phyloP scores from a whole-genome alignment of 2,797 vertebrate species.

The Nyctibius grandis region DNA sequence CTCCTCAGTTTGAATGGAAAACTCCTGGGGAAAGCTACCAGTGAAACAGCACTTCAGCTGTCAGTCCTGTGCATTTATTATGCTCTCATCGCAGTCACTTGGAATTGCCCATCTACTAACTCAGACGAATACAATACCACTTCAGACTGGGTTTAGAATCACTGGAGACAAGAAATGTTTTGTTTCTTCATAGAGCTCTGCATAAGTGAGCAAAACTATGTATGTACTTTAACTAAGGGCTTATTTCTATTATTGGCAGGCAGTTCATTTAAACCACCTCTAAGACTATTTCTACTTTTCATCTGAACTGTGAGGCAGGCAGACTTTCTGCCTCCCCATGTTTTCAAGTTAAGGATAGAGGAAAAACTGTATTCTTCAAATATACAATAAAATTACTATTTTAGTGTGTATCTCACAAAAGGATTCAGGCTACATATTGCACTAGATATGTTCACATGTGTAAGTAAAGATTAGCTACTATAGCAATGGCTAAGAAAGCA shows the following conservation, averaged over 20 bases:
- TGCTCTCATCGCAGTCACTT: background rate
- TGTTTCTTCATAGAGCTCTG: background rate
- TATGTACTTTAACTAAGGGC: background rate
- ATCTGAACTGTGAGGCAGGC: background rate
- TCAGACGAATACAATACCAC: background rate
- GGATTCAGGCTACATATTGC: background rate
- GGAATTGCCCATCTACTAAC: background rate
- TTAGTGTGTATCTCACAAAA: background rate
- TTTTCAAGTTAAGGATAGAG: background rate
- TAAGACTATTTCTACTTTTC: background rate
- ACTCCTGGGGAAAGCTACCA: background rate
- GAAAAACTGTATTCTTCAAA: background rate
- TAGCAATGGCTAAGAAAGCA: background rate
- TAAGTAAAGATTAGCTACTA: background rate
- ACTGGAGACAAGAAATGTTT: background rate
- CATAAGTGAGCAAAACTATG: background rate
- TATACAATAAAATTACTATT: background rate
- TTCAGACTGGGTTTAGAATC: background rate
- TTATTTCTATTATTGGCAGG: background rate
- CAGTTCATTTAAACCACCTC: background rate
- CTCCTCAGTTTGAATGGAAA: slow-evolving; percentile 1
- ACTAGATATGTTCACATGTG: fast-evolving
- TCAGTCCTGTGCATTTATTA: slow-evolving; percentile 1
- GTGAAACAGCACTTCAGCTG: background rate
- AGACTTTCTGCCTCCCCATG: background rate